Evolutionary conservation across 2,888 invertebrate species (phyloP), one percentile per base, ranked within the genome.

Genomic region (Hirtodrosophila trivittata): DNA sequence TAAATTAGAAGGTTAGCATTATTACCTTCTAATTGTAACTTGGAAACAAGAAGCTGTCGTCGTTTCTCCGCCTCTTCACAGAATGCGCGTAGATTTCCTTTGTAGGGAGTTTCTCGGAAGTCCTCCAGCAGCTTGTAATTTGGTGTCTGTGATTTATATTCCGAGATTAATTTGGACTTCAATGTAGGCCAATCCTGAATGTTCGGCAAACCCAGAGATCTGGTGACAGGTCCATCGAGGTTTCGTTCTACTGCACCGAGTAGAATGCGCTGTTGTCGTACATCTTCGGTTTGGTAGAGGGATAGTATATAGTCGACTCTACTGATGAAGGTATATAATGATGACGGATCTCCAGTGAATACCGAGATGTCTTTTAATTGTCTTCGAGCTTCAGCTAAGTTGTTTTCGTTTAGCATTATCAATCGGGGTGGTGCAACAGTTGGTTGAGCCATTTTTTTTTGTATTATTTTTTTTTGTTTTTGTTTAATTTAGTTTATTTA

Each of bases 71-170:
- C 37, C 14, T 37, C 37, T 12, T 37, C 37, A 12, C 37, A 37
- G 37, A 37, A 37, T 14, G 37, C 37, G 3, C 37, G 37, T 13
- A 37, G 14, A 37, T 37, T 37, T 10, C 37, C 37, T 37, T 37
- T 37, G 14, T 37, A 37, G 2, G 37, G 37, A 6, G 37, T 37
- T 14, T 37, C 37, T 8, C 37, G 37, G 37, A 37, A 37, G 37
- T 37, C 14, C 14, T 37, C 37, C 14, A 37, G 37, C 14, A 37
- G 14, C 12, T 41, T 41, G 39, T n/a, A n/a, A n/a, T n/a, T n/a
- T n/a, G n/a, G n/a, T n/a, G n/a, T n/a, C n/a, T n/a, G n/a, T n/a
- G n/a, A 3, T 1, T 39, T 39, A 8, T 9, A 39, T 39, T 16
- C 2, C 8, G 9, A 5, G 9, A 39, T 16, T 9, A 39, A 4